These are phyloP conservation scores for Drosophila truncata DNA, from an alignment of 1,140 invertebrate species.

Conservation along the genomic window DNA sequence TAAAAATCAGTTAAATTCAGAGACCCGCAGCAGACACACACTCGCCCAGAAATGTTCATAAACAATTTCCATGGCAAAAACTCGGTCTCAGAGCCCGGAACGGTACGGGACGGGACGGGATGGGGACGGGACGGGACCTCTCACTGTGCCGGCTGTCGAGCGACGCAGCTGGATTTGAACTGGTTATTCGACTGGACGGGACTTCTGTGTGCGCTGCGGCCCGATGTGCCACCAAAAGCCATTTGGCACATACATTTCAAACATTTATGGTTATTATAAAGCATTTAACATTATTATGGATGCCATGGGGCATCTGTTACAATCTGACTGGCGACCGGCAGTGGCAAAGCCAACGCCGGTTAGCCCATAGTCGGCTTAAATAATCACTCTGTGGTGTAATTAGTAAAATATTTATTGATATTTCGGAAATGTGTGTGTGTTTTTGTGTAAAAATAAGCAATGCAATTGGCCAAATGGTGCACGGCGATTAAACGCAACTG, in stretches of 20 bases:
- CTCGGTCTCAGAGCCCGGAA: background rate
- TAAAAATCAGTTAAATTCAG: slow-evolving; percentile 82
- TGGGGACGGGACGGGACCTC: slow-evolving; percentile 33
- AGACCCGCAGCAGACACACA: slow-evolving; percentile 53
- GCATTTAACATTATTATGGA: slow-evolving; percentile 81
- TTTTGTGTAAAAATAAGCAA: slow-evolving; percentile 21
- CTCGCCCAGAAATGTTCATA: slow-evolving; percentile 53
- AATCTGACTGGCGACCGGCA: slow-evolving; percentile 34
- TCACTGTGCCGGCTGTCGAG: slow-evolving; percentile 61
- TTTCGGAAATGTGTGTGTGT: slow-evolving; percentile 35
- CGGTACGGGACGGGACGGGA: slow-evolving; percentile 14
- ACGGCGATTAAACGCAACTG: slow-evolving; percentile 11
- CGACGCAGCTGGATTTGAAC: slow-evolving; percentile 56
- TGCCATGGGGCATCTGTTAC: slow-evolving; percentile 74
- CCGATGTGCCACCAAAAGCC: slow-evolving; percentile 55
- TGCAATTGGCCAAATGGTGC: slow-evolving; percentile 35
- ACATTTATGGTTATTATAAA: slow-evolving; percentile 84
- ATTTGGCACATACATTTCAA: slow-evolving; percentile 81
- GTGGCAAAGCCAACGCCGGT: slow-evolving; percentile 7
- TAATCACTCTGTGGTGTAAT: slow-evolving; percentile 57
- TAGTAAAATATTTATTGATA: slow-evolving; percentile 59
- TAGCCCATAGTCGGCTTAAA: slow-evolving; percentile 36
- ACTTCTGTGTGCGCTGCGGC: slow-evolving; percentile 37
- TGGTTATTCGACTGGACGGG: slow-evolving; percentile 27
- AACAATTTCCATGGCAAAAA: slow-evolving; percentile 73